Base-by-base conservation (phyloP, 2,888 invertebrate genomes). In the Vanessa cardui region DNA sequence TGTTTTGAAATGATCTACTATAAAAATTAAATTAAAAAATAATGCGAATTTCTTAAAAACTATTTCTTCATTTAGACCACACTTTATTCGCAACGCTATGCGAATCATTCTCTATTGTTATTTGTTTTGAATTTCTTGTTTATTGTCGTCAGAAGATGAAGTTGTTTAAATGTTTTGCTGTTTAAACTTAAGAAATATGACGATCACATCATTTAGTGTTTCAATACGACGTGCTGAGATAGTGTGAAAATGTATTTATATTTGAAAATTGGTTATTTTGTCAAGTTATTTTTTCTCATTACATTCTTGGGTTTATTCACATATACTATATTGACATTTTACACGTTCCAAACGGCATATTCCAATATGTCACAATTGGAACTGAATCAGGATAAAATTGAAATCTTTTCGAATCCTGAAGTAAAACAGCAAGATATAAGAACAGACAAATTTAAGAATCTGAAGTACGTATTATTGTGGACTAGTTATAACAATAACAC, bases 401-500 rank as follows among this genome's bases (percentile, higher is more conserved):
- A 74, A 44, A 61, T 67, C 8, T 46, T 71, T 7, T 71, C 70
- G 1, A 47, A 66, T 21, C 52, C 65, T 1, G 69, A 76, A 9
- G 45, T 63, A 1, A 62, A 47, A 21, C 52, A 58, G 18, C 31
- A 64, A 31, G 71, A 26, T 26, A 5, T 26, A 26, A 26, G 26
- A 26, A 26, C 26, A 26, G 26, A 72, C 12, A 72, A 67, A 66
- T 74, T 69, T 49, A 72, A 74, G 5, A 75, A 78, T 58, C 64
- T 88, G 2, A 88, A 86, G 65, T 86, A 87, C 46, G 86, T 91
- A 56, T 70, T 90, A 2, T 63, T 89, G 0, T 90, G 89, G 89
- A 79, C 80, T 0, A 66, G 66, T 39, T 39, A 39, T n/a, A 56
- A 68, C 5, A 72, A 74, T 8, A 64, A 75, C 21, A 61, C 70